Evolutionary conservation across 64 coral and sea anemone species (phyloP), one percentile per base, ranked within the genome.

Genomic region (Montipora cactus): DNA sequence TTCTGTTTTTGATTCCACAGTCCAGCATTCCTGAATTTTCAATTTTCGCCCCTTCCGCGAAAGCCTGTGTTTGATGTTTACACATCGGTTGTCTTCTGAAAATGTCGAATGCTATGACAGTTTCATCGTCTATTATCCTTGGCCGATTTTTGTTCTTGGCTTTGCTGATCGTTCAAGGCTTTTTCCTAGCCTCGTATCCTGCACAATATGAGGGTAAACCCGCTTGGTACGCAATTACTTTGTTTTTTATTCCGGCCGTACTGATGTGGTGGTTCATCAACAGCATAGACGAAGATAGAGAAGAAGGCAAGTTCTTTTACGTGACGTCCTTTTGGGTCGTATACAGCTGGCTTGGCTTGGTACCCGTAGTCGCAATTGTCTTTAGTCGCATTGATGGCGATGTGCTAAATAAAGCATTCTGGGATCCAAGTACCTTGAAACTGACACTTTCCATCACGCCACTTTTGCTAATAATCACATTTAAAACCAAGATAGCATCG

Each of bases 361-460:
- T 83, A 46, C 80, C 80, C 10, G 3, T 84, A 5, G 49, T 49
- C 5, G 81, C 28, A 46, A 49, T 84, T 11, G 81, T 69, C 2
- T 84, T 84, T 69, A 62, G 81, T 14, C 58, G 44, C 45, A 84
- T 18, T 5, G 45, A 28, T 45, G 44, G 44, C 62, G 62, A 49
- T 49, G 20, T 68, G 8, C 7, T n/a, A 49, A 69, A 15, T n/a
- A n/a, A 69, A 84, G 62, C 61, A 49, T 70, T 84, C 58, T 84
- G 81, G 81, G 69, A 84, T 84, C 37, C 62, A 5, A 84, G 16
- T 19, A 84, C 81, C 21, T 84, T 84, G 44, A 84, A 20, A 69
- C 10, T 84, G 61, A 84, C 81, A 0, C 81, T 84, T 1, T 84
- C 59, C 15, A 70, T 70, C 2, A 84, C 81, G 8, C 81, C 81